Base-by-base conservation (phyloP, 1,140 invertebrate genomes). In the Agrilus planipennis region DNA sequence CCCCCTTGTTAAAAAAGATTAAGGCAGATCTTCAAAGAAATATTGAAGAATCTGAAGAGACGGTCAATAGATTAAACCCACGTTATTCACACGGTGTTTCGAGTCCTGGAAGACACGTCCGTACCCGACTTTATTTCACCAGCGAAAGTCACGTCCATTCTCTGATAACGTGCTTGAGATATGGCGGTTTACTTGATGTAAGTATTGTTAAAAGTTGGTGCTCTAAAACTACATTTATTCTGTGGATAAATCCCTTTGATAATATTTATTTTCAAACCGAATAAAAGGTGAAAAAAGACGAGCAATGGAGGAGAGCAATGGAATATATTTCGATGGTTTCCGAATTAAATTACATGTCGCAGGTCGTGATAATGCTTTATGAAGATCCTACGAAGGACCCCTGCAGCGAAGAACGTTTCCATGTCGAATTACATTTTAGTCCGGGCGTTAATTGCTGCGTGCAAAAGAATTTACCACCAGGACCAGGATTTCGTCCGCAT, bases 81-180 rank as follows among this genome's bases (percentile, higher is more conserved):
- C 79, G 84, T 52, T 97, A 97, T 69, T 96, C 93, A 5, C 90
- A 96, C 67, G 94, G 94, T 32, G 94, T 99, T 32, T 91, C 91
- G 31, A 94, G 92, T 62, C 95, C 95, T 32, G 90, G 94, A 34
- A 71, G 96, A 34, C 95, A 98, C 70, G 96, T 99, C 3, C 71
- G 94, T 20, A 97, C 94, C 1, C 74, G 96, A 10, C 69, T 99
- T 3, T 99, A 99, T 65, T 99, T 99, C 61, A 99, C 96, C 3
- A 97, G 91, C 62, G 96, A 99, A 70, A 95, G 90, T 62, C 96
- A 99, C 67, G 91, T 99, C 41, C 96, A 99, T 67, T 98, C 94
- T 4, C 66, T 99, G 38, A 73, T 99, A 30, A 98, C 92, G 7
- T 89, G 98, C 37, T 71, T 99, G 19, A 75, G 93, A 46, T 96